These are phyloP conservation scores for Gasteruption jaculator DNA, from an alignment of 2,888 invertebrate species.

Conservation along the genomic window DNA sequence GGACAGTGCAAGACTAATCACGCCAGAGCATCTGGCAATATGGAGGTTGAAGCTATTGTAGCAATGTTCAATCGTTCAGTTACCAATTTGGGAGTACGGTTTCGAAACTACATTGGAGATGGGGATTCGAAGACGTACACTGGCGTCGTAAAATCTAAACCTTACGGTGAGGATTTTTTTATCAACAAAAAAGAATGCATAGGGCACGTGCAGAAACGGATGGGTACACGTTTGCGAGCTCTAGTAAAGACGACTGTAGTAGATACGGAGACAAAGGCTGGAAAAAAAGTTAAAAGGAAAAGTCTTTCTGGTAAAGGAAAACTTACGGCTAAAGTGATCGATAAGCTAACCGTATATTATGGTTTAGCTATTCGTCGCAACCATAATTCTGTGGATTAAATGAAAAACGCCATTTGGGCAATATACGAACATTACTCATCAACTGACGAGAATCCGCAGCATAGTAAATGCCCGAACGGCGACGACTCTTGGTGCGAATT, in stretches of 20 bases:
- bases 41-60: constrained; percentile 22
- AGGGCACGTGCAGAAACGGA: constrained; percentile 16
- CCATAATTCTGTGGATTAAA: constrained; percentile 17
- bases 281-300: constrained; percentile 7
- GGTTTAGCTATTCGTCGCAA: constrained; percentile 16
- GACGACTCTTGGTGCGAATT: constrained; percentile 5
- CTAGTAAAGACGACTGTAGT: constrained; percentile 11
- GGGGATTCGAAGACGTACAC: constrained; percentile 10
- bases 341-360: constrained; percentile 17
- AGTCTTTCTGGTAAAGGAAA: constrained; percentile 6
- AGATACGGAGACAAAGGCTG: neutral
- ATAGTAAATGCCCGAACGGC: constrained; percentile 28
- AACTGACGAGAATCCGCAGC: constrained; percentile 33
- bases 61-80: constrained; percentile 22
- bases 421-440: constrained; percentile 28
- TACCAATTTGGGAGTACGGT: constrained; percentile 16
- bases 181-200: constrained; percentile 14
- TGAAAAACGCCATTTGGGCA: constrained; percentile 23
- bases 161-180: constrained; percentile 9
- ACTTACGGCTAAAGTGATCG: constrained; percentile 26
- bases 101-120: constrained; percentile 18
- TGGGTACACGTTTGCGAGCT: constrained; percentile 16
- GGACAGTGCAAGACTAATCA: constrained; percentile 21
- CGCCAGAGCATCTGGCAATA: constrained; percentile 20
- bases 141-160: constrained; percentile 4